Base-by-base conservation (phyloP, 2,113 vertebrate genomes). In the Dascyllus trimaculatus region DNA sequence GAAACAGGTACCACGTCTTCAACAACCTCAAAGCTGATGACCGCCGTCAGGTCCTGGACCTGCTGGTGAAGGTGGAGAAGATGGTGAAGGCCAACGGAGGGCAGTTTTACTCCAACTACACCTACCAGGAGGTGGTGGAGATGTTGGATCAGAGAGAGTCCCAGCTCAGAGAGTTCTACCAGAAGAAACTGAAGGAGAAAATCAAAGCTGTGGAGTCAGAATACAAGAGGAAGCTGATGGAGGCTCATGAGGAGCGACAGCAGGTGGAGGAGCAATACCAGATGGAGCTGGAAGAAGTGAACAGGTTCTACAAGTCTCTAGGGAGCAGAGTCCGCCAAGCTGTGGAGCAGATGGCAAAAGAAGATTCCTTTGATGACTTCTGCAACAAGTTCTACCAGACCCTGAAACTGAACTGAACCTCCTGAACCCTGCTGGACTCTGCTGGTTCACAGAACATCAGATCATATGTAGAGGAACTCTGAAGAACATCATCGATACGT, bases 21-120 rank as follows among this genome's bases (percentile, higher is more conserved):
- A 81, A 77, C 73, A 85, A 85, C 19, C 1, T 8, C 5, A 54
- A 21, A 4, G 2, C 22, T 9, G 32, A 71, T 5, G 19, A 88
- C 0, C 70, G 53, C 1, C 3, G 15, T 2, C 83, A 89, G 45
- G 81, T 84, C 15, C 69, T 76, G 35, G 26, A 70, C 5, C 62
- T 91, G 14, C 66, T 91, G 62, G 7, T 76, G 58, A 86, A 81
- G 57, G 64, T 91, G 0, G 67, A 91, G 11, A 2, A 22, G 22
- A 82, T 88, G 85, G 54, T 86, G 5, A 5, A 1, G 1, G 29
- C 8, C 21, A 88, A 86, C 1, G 56, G 38, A 63, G 81, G 59
- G 8, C 0, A 45, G 24, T 68, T 7, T 45, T 91, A 84, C 72
- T 76, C 81, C 43, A 88, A 61, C 53, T 2, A 32, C 10, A 86